Evolutionary conservation across 2,888 invertebrate genomes (phyloP).

Genomic region (Tinea semifulvella): DNA sequence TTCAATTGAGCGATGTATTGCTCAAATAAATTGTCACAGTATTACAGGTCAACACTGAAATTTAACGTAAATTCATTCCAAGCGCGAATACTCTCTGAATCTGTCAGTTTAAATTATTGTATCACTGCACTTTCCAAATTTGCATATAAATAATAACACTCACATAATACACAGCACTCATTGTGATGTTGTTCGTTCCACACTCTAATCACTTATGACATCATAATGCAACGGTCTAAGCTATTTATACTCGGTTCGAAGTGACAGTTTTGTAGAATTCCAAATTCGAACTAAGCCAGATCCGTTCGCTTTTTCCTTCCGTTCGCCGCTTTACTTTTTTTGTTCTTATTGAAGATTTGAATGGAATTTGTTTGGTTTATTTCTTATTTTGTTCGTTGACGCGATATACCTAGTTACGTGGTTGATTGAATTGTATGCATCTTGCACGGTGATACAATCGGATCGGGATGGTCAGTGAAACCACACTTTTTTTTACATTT

Average conservation of each 20-base stretch:
- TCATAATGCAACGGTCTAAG: constrained; percentile 31
- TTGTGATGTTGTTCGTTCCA: constrained; percentile 35
- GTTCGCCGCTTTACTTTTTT: not conserved
- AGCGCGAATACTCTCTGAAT: too few relatives aligned
- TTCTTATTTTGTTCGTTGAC: too few relatives aligned
- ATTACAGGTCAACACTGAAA: too few relatives aligned
- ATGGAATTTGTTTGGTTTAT: not conserved
- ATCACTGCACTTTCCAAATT: constrained; percentile 13
- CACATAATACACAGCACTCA: constrained; percentile 52
- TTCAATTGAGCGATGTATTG: too few relatives aligned
- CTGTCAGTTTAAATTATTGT: too few relatives aligned
- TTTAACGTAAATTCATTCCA: too few relatives aligned
- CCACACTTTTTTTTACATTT: too few relatives aligned
- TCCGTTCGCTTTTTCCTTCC: constrained; percentile 12
- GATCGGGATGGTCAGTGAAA: too few relatives aligned
- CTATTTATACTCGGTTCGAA: constrained; percentile 35
- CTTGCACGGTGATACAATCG: too few relatives aligned
- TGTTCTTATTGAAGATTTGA: not conserved
- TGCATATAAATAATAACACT: constrained; percentile 26
- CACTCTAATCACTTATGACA: constrained; percentile 40
- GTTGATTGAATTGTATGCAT: too few relatives aligned
- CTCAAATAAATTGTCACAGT: too few relatives aligned
- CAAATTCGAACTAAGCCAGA: constrained; percentile 3
- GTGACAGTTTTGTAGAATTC: constrained; percentile 2
- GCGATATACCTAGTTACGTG: too few relatives aligned